Percentiles rank a stretch among this genome's conserved stretches.
Evolutionary conservation across 2,113 vertebrate genomes (phyloP).

Genomic region (Bolborhynchus lineola): DNA sequence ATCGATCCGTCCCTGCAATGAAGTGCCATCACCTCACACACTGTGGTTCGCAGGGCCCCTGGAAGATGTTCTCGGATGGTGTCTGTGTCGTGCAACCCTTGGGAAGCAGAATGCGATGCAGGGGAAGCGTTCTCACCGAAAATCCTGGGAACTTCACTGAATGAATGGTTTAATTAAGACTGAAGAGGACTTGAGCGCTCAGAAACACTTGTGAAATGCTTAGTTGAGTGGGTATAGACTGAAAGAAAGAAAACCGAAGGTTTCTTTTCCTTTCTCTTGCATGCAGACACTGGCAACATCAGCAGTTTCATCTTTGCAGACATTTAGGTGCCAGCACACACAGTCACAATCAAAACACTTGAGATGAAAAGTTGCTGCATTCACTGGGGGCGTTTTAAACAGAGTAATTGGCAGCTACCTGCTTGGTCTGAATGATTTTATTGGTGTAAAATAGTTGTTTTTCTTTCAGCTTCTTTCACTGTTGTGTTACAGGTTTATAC

Average conservation of each 20-base stretch:
- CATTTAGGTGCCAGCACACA: conserved; percentile 20
- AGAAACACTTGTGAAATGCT: not conserved
- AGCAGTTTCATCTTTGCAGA: not conserved
- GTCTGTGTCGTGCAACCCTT: not conserved
- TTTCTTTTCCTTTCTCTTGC: not conserved
- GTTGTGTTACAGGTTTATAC: not conserved
- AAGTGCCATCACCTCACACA: rapidly evolving
- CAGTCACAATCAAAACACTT: conserved; percentile 38
- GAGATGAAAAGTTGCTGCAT: conserved; percentile 55
- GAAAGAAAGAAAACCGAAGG: not conserved
- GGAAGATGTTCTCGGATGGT: not conserved
- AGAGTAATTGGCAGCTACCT: conserved; percentile 44
- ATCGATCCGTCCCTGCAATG: rapidly evolving
- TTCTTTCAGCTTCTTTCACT: not conserved
- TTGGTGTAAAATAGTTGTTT: conserved; percentile 45
- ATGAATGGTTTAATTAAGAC: not conserved
- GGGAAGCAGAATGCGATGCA: not conserved
- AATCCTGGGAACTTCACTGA: not conserved
- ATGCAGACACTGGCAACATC: not conserved
- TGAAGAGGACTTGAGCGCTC: conserved; percentile 6
- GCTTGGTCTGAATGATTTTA: conserved; percentile 38
- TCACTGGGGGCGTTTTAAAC: conserved; percentile 59
- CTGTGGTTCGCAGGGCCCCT: not conserved
- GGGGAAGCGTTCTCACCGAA: not conserved
- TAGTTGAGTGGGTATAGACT: not conserved